Conservation (phyloP, 2,888 invertebrate species). For the Gibbula magus region DNA sequence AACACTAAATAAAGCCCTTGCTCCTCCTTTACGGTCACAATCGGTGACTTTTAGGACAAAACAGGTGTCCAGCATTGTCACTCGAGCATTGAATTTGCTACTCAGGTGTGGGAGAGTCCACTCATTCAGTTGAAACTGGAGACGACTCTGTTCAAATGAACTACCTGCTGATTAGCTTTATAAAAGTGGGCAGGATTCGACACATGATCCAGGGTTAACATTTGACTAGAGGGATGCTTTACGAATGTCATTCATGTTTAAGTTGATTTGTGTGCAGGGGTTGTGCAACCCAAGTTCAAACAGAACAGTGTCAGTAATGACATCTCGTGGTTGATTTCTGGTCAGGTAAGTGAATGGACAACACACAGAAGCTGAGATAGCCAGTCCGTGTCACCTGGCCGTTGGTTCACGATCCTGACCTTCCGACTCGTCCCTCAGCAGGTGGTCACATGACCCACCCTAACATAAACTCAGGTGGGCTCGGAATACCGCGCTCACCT, state of each 20-base stretch:
- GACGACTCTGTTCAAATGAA: neutral
- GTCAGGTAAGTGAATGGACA: neutral
- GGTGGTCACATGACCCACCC: neutral
- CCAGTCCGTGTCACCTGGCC: neutral
- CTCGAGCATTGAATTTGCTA: neutral
- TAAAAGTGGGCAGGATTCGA: neutral
- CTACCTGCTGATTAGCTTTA: neutral
- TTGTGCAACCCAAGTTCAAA: neutral
- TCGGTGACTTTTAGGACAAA: neutral
- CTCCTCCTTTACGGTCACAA: conserved; percentile 1
- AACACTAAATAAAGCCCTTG: conserved; percentile 12
- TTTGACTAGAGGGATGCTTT: neutral
- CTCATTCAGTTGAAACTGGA: neutral
- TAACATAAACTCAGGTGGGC: too few species aligned
- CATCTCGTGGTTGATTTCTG: neutral
- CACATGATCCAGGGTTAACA: neutral
- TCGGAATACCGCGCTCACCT: too few species aligned
- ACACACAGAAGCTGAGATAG: neutral
- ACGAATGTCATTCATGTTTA: too few species aligned
- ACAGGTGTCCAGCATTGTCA: conserved; percentile 9
- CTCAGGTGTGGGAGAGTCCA: neutral
- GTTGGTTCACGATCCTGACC: neutral
- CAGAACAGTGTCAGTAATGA: neutral
- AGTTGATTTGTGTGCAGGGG: too few species aligned
- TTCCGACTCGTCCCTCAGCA: neutral